Evolutionary conservation across 1,140 invertebrate genomes (phyloP), one percentile per base, ranked within the genome.

Genomic region (Pteromalus puparum): DNA sequence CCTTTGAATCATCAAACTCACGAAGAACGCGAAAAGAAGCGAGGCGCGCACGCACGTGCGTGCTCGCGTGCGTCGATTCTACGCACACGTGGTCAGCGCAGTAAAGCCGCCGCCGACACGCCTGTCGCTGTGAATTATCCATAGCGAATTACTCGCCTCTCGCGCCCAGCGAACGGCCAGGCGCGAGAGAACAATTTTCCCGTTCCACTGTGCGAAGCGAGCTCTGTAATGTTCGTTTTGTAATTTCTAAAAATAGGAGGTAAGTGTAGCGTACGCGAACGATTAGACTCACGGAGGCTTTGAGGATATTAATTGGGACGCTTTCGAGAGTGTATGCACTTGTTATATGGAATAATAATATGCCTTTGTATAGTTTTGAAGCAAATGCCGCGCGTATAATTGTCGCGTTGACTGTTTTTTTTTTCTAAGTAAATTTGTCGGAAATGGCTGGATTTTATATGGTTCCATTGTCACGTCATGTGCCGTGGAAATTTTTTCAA

Each of bases 371-470:
- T 53, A 21, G 18, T n/a, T 61, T 1, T n/a, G 6, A 0, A n/a
- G 21, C 0, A 15, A 48, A 18, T 48, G 1, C 46, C 1, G 13
- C 1, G 46, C 10, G 15, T 10, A 34, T 34, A 34, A 34, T 34
- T 34, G 30, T 34, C 30, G 30, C 30, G 30, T 34, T 34, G 30
- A 13, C 42, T 46, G 42, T 13, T 46, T 46, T 46, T 46, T 46
- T 46, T 48, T 48, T 48, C 46, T 0, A 2, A 18, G 5, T 3
- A 15, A 15, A 48, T 79, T 79, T 24, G 61, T 12, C 34, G 30
- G 74, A 76, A 34, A 77, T 34, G 18, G 26, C 30, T 65, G n/a
- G 26, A 15, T 77, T 77, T 77, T 77, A 65, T 77, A 65, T n/a
- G 15, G 13, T 77, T 21, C 48, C 38, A 65, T 77, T 76, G 74